Evolutionary conservation across 2,113 vertebrate species (phyloP), one percentile per base, ranked within the genome.

Genomic region (Sardina pilchardus): DNA sequence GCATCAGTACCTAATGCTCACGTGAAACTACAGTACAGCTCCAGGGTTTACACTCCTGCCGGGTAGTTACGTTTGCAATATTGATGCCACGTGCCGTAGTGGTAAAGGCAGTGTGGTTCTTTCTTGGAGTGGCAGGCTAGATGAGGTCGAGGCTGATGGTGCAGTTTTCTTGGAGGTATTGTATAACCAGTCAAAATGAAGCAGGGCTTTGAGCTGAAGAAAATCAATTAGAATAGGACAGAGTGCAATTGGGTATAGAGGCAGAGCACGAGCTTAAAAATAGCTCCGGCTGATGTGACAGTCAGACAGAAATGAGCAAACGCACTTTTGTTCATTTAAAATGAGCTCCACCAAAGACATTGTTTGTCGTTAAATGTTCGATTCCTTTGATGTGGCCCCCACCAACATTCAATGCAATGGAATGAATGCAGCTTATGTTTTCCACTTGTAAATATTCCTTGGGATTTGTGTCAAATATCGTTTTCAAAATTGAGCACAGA

Each of bases 111-210:
- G 67, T 34, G 30, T 75, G 67, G 30, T 75, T 75, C 14, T 34
- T 75, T 75, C 14, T 34, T 75, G 10, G 67, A 75, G 12, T 75
- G 67, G 67, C 34, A 75, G 67, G 3, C 67, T 34, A 36, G 34
- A 75, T 75, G 67, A 75, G 67, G 67, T 75, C 26, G 30, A 0
- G 26, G 67, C 26, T 75, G 67, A 75, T 75, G 30, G 1, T 75
- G 67, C 67, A 75, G 30, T 75, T 75, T 75, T 75, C 30, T 75
- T 34, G 67, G 34, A 75, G 67, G 67, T 75, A 75, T 75, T 75
- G 30, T 75, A 16, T 75, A 75, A 34, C 67, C 8, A 75, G 34
- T 75, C 10, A 34, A 75, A 75, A 75, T 16, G 67, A 36, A 75
- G 14, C 34, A 75, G 24, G 67, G 30, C 48, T 16, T 75, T 75